Conservation (phyloP, 2,113 vertebrate species). For the Pterocles orientalis region DNA sequence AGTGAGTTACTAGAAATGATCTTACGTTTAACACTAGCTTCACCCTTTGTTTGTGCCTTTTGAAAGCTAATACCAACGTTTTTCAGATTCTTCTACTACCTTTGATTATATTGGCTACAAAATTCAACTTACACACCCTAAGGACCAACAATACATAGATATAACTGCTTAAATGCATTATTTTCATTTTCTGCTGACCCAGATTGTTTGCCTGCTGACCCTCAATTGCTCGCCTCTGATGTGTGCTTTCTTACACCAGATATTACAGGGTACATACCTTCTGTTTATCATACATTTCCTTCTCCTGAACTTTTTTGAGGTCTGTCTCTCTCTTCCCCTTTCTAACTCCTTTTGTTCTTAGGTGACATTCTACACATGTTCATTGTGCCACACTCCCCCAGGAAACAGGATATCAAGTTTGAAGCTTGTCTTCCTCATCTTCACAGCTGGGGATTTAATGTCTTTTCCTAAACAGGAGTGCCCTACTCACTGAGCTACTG, state of each 20-base stretch:
- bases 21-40: not conserved
- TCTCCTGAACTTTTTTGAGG: not conserved
- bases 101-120: not conserved
- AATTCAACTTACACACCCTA: not conserved
- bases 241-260: not conserved
- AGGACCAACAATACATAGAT: not conserved
- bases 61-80: not conserved
- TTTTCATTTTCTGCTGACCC: not conserved
- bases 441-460: not conserved
- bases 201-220: not conserved
- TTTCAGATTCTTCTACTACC: not conserved
- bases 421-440: not conserved
- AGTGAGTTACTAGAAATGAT: not conserved
- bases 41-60: not conserved
- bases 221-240: not conserved
- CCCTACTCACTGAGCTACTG: not conserved
- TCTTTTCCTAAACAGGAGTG: not conserved
- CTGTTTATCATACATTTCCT: not conserved
- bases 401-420: not conserved
- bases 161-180: not conserved
- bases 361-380: not conserved
- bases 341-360: not conserved
- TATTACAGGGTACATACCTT: not conserved
- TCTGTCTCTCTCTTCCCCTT: not conserved
- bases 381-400: not conserved